Conservation (phyloP, 2,113 vertebrate genomes). For the Nerophis lumbriciformis region DNA sequence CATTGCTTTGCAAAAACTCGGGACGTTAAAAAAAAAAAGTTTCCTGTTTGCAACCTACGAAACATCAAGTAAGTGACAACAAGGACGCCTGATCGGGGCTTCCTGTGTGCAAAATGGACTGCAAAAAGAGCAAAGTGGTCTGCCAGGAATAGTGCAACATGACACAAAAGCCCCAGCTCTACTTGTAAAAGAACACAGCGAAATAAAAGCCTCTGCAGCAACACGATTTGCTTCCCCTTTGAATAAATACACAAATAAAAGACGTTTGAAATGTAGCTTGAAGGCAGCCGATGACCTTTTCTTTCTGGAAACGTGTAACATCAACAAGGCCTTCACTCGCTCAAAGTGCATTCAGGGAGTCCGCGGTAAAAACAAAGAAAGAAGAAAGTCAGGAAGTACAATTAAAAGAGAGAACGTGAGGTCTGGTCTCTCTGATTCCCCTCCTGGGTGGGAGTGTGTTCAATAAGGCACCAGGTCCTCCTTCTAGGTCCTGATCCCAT, state of each 20-base stretch:
- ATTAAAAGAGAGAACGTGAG: background rate
- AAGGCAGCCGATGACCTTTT: conserved; percentile 21
- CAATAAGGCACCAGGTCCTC: conserved; percentile 1
- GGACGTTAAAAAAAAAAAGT: background rate
- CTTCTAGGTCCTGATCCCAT: background rate
- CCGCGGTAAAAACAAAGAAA: background rate
- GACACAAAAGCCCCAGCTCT: background rate
- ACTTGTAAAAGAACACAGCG: background rate
- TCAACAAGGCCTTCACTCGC: background rate
- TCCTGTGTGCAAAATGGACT: conserved; percentile 5
- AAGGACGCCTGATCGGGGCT: no score
- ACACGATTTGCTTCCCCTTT: background rate
- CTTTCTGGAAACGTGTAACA: conserved; percentile 21
- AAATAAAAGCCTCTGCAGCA: background rate
- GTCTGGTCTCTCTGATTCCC: conserved; percentile 10
- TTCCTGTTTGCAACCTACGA: conserved; percentile 19
- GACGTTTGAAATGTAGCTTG: conserved; percentile 16
- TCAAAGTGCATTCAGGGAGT: conserved; percentile 3
- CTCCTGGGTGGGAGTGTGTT: conserved; percentile 4
- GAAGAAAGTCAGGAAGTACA: background rate
- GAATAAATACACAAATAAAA: conserved; percentile 8
- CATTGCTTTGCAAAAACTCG: conserved; percentile 8
- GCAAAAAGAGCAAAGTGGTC: background rate
- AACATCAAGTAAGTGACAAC: background rate
- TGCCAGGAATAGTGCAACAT: background rate